Percentiles rank a stretch among this genome's conserved stretches.
Evolutionary conservation across 64 coral and sea anemone species (phyloP).

Genomic region (Hydrozoanthus tunicans): DNA sequence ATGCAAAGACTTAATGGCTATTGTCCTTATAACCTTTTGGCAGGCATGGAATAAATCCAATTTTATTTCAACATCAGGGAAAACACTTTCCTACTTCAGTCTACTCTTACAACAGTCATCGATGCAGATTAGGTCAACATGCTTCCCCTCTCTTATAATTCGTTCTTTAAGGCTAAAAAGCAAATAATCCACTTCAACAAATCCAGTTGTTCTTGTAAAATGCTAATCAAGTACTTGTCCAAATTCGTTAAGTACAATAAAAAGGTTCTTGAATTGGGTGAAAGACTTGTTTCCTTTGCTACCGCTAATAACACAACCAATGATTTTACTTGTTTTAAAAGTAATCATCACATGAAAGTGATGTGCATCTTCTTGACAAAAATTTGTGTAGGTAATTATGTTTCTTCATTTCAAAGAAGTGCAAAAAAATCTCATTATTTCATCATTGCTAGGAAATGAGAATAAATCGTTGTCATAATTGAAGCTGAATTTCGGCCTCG

Average conservation of each 20-base stretch:
- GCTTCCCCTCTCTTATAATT: conserved; percentile 4
- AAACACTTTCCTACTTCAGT: conserved; percentile 55
- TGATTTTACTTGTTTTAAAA: conserved; percentile 61
- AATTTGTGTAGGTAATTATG: neutral
- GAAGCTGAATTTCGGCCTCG: no score
- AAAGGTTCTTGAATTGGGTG: conserved; percentile 40
- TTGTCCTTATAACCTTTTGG: conserved; percentile 44
- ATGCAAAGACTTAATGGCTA: neutral
- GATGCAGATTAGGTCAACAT: conserved; percentile 60
- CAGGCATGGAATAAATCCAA: conserved; percentile 73
- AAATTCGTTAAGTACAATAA: conserved; percentile 59
- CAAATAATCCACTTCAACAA: conserved; percentile 51
- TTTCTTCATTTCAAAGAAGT: neutral
- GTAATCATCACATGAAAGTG: conserved; percentile 59
- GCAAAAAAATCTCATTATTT: no score
- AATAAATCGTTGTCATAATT: no score
- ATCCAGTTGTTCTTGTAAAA: conserved; percentile 25
- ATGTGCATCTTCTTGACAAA: neutral
- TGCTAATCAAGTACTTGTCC: conserved; percentile 68
- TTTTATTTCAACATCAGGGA: conserved; percentile 50
- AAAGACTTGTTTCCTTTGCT: neutral
- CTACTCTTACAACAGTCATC: conserved; percentile 68
- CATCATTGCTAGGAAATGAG: no score
- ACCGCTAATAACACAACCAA: neutral
- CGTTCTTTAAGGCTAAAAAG: conserved; percentile 58